phyloP scores from a whole-genome alignment of 2,113 vertebrate species.

The Ameiurus melas region DNA sequence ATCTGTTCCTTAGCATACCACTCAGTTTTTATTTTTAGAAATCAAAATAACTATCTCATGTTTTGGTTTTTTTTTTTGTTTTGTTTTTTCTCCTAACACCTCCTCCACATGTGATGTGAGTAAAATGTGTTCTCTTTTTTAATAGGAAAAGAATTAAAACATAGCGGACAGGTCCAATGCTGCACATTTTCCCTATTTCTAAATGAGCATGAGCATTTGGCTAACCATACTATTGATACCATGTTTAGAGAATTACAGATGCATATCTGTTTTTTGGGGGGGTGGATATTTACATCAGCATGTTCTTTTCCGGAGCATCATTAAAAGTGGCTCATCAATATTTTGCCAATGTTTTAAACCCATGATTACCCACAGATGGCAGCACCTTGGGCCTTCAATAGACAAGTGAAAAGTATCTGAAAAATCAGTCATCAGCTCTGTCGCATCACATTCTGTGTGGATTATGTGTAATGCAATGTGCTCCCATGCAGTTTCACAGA shows the following conservation, averaged over 20 bases:
- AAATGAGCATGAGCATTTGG: not conserved
- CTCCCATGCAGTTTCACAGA: not conserved
- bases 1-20: not conserved
- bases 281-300: not conserved
- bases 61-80: no score
- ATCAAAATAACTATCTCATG: no score
- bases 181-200: not conserved
- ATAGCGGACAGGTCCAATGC: not conserved
- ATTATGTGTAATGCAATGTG: not conserved
- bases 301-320: not conserved
- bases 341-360: not conserved
- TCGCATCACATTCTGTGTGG: not conserved
- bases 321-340: not conserved
- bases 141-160: not conserved
- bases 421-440: not conserved
- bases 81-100: not conserved
- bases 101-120: not conserved
- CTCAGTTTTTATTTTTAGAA: no score
- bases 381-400: not conserved
- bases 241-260: not conserved
- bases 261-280: not conserved
- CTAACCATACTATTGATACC: not conserved
- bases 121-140: not conserved
- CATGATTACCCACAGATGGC: not conserved
- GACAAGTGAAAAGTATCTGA: not conserved